Percentiles rank a stretch among this genome's conserved stretches.
Evolutionary conservation across 2,113 vertebrate species (phyloP).

Genomic region (Oenanthe oenanthe): DNA sequence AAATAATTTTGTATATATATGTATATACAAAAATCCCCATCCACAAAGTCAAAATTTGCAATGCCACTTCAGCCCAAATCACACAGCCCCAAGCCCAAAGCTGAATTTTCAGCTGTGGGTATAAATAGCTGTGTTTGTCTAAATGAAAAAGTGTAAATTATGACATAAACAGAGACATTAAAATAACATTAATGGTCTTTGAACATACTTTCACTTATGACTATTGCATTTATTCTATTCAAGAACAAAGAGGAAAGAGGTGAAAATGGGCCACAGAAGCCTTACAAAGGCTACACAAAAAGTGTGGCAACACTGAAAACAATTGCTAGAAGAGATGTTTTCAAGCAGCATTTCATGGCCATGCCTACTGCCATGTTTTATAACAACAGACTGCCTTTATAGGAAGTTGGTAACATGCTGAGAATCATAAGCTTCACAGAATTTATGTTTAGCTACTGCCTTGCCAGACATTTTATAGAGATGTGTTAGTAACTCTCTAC

Average conservation of each 20-base stretch:
- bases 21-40: background rate
- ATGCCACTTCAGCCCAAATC: background rate
- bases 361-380: background rate
- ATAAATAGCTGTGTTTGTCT: background rate
- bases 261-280: background rate
- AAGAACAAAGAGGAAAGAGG: background rate
- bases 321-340: background rate
- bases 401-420: background rate
- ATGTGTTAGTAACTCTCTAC: background rate
- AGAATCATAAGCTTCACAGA: constrained; percentile 10
- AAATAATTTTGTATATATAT: background rate
- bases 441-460: constrained; percentile 22
- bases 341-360: background rate
- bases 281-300: background rate
- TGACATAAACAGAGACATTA: background rate
- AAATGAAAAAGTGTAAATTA: background rate
- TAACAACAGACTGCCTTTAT: background rate
- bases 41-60: background rate
- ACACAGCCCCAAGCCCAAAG: background rate
- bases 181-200: background rate
- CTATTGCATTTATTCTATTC: background rate
- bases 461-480: constrained; percentile 35
- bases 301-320: background rate
- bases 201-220: background rate
- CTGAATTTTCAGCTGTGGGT: background rate